Percentiles rank a stretch among this genome's conserved stretches.
phyloP scores from a whole-genome alignment of 2,888 invertebrate species.

The Capitulum mitella region DNA sequence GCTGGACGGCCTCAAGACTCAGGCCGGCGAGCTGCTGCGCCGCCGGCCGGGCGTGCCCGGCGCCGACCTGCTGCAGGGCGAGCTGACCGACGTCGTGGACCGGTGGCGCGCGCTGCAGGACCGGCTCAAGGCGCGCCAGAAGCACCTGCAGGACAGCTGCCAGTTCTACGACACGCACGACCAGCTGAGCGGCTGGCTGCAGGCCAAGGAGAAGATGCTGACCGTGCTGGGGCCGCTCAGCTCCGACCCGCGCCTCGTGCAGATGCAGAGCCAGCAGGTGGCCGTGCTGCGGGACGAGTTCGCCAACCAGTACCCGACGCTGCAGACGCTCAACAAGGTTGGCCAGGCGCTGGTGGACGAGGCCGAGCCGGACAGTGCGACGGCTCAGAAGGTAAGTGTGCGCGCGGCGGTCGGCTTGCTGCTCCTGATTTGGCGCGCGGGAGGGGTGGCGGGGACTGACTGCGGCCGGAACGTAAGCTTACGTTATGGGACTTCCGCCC shows the following conservation, averaged over 20 bases:
- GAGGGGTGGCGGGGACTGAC: too few relatives aligned
- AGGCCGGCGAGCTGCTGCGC: constrained; percentile 71
- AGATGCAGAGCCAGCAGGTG: constrained; percentile 88
- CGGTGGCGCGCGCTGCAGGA: constrained; percentile 82
- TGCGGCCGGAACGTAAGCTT: too few relatives aligned
- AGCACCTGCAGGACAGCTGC: constrained; percentile 58
- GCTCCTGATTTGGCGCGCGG: too few relatives aligned
- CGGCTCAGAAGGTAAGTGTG: neutral
- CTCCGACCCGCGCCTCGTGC: constrained; percentile 89
- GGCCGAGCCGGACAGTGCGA: constrained; percentile 30
- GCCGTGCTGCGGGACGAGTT: constrained; percentile 93
- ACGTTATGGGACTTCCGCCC: too few relatives aligned
- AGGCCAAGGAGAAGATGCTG: constrained; percentile 91
- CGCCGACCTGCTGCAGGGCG: constrained; percentile 7
- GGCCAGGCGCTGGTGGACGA: neutral
- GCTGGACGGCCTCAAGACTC: constrained; percentile 78
- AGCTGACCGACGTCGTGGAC: constrained; percentile 68
- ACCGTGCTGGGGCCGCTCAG: constrained; percentile 91
- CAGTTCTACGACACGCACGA: constrained; percentile 86
- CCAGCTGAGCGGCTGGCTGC: constrained; percentile 75
- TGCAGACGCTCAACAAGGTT: constrained; percentile 68
- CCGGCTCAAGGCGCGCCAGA: constrained; percentile 62
- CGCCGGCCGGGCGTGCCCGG: constrained; percentile 50
- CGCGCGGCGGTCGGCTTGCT: too few relatives aligned
- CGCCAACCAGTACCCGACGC: constrained; percentile 80